Evolutionary conservation across 2,888 invertebrate genomes (phyloP), one percentile per base, ranked within the genome.

Genomic region (Emmelina monodactyla): DNA sequence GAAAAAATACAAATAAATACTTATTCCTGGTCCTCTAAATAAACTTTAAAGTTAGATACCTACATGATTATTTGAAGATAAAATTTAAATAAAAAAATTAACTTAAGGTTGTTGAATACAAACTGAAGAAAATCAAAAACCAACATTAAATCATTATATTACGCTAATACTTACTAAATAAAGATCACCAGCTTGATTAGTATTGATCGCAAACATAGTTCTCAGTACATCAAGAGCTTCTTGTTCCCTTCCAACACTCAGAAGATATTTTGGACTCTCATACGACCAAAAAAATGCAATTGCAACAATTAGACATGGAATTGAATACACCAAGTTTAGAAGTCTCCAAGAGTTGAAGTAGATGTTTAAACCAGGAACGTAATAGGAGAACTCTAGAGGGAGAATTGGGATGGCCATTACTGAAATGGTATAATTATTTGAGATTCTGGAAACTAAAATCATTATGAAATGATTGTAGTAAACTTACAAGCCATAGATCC

Each of bases 201-300:
- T 58, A 36, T 79, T 79, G 3, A 68, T 52, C 1, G 43, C 46
- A 37, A 53, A 70, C 2, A 78, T 72, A 1, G 45, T 50, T 34
- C 47, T 59, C 39, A 78, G 40, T 1, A 67, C 55, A 7, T 60
- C 41, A 28, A 91, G 49, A 0, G 90, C 87, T 36, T 83, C 72
- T 0, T 82, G 68, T 2, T 65, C 52, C 2, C 51, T 73, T 68
- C 87, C 65, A 72, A 85, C 32, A 79, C 81, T 66, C 7, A 88
- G 68, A 31, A 87, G 66, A 51, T 85, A 92, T 55, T 89, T 89
- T 0, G 92, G 92, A 43, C 89, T 92, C 60, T 92, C 92, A 0
- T 88, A 88, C 6, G 85, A 67, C 19, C 60, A 68, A 1, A 69
- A 58, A 1, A 86, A 60, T 1, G 83, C 80, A 0, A 85, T 9